phyloP scores from a whole-genome alignment of 2,797 vertebrate species.

The Brotula barbata region DNA sequence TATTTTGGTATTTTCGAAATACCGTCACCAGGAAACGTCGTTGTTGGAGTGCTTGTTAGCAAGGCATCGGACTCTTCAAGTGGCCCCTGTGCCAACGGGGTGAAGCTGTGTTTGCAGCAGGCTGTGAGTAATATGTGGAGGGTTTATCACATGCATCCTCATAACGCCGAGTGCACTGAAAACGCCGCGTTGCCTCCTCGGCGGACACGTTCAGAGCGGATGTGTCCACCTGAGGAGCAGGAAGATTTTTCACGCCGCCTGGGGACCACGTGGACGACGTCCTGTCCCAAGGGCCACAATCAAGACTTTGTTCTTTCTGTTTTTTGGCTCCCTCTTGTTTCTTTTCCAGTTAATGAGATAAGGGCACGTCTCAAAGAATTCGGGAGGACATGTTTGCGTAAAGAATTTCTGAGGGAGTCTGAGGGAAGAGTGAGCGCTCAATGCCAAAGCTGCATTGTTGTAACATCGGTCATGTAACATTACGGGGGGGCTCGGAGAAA shows the following conservation, averaged over 20 bases:
- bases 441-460: constrained; percentile 55
- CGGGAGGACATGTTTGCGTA: constrained; percentile 57
- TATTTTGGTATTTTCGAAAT: no score
- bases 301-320: constrained; percentile 35
- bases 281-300: constrained; percentile 38
- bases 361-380: constrained; percentile 59
- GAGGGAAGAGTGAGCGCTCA: constrained; percentile 39
- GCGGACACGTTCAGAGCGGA: background rate
- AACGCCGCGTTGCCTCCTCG: background rate
- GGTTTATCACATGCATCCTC: no score
- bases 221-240: constrained; percentile 1
- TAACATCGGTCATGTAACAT: constrained; percentile 48
- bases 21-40: no score
- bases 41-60: background rate
- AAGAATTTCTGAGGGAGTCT: constrained; percentile 70
- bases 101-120: no score
- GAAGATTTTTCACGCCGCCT: background rate
- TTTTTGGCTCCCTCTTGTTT: constrained; percentile 1
- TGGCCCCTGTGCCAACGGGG: background rate
- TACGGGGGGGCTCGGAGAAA: constrained; percentile 27
- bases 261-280: constrained; percentile 9
- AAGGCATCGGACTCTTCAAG: background rate
- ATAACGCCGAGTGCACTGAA: background rate
- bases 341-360: constrained; percentile 62
- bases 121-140: no score